Evolutionary conservation across 2,113 vertebrate species (phyloP).

Genomic region (Istiophorus platypterus): DNA sequence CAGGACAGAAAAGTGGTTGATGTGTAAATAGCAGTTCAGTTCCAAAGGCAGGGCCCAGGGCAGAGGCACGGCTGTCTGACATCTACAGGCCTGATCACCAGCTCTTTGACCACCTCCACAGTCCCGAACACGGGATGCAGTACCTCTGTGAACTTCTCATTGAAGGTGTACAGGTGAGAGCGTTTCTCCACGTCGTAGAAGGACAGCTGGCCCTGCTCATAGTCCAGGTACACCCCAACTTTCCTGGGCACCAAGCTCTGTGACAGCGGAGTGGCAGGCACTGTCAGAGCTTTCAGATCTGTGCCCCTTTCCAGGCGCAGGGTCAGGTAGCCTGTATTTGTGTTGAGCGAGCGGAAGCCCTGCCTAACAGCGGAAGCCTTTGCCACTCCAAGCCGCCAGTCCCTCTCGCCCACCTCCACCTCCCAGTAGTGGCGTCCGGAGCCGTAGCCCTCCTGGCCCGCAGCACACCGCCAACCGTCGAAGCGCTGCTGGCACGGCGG

Average conservation of each 20-base stretch:
- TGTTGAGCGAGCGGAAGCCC: slow-evolving; percentile 82
- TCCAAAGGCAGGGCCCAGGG: slow-evolving; percentile 83
- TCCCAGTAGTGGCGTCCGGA: slow-evolving; percentile 88
- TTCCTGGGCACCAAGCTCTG: slow-evolving; percentile 66
- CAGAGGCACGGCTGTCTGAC: slow-evolving; percentile 80
- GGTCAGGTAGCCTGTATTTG: slow-evolving; percentile 80
- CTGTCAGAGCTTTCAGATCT: slow-evolving; percentile 82
- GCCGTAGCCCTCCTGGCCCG: slow-evolving; percentile 73
- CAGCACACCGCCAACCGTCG: slow-evolving; percentile 82
- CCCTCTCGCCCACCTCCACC: slow-evolving; percentile 87
- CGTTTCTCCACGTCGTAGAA: slow-evolving; percentile 84
- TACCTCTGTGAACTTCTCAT: slow-evolving; percentile 80
- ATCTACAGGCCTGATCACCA: slow-evolving; percentile 76
- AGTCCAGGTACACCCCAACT: slow-evolving; percentile 85
- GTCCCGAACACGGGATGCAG: slow-evolving; percentile 85
- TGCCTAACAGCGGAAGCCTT: slow-evolving; percentile 86
- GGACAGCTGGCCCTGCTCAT: slow-evolving; percentile 84
- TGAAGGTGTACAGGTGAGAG: slow-evolving; percentile 85
- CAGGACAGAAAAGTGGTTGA: slow-evolving; percentile 3
- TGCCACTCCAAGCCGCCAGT: slow-evolving; percentile 93
- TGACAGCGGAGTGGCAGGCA: slow-evolving; percentile 73
- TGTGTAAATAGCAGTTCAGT: slow-evolving; percentile 50
- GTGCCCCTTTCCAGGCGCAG: slow-evolving; percentile 83
- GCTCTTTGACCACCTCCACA: slow-evolving; percentile 81
- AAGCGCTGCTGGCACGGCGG: slow-evolving; percentile 68